A percentile compares a stretch with the other conserved stretches of the same genome.
These are phyloP conservation scores for Hafferia zeledoni DNA, from an alignment of 2,797 vertebrate species.

Conservation along the genomic window DNA sequence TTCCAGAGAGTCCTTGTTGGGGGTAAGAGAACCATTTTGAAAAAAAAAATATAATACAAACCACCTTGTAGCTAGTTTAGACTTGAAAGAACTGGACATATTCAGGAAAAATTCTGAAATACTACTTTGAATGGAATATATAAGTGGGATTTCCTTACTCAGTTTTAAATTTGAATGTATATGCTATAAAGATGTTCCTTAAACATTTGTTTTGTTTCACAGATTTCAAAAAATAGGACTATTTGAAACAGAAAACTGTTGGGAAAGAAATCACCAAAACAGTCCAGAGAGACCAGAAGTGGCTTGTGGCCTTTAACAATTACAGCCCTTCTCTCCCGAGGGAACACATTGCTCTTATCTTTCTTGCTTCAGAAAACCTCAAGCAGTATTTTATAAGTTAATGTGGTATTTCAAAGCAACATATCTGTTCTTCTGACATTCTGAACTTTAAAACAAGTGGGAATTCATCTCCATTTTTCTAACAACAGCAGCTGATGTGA, in stretches of 20 bases:
- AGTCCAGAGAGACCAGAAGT: not conserved
- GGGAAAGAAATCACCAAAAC: not conserved
- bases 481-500: not conserved
- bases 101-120: not conserved
- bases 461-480: not conserved
- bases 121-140: not conserved
- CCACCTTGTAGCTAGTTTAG: not conserved
- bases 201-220: not conserved
- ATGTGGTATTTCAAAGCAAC: not conserved
- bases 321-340: not conserved
- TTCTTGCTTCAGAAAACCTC: slow-evolving; percentile 1
- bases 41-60: not conserved
- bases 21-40: not conserved
- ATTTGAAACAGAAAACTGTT: not conserved
- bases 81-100: not conserved
- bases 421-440: not conserved
- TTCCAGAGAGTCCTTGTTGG: not conserved
- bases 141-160: not conserved
- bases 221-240: not conserved
- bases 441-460: slow-evolving; percentile 6
- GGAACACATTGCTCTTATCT: not conserved
- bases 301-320: not conserved
- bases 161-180: not conserved
- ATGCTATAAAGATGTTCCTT: not conserved
- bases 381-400: not conserved